Evolutionary conservation across 2,797 vertebrate genomes (phyloP).

Genomic region (Sphaeramia orbicularis): DNA sequence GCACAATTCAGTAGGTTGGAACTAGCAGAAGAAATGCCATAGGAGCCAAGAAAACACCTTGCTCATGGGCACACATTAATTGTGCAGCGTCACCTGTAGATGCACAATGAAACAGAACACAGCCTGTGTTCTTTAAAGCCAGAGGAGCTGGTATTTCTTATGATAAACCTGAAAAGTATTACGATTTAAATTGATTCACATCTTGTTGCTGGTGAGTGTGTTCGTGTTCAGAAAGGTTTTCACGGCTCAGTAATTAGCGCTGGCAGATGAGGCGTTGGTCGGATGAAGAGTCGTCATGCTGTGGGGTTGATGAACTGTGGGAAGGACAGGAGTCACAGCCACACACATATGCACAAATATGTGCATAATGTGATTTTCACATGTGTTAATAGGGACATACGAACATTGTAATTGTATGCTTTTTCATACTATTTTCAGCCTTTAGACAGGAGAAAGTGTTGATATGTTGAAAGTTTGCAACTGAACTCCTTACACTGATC

Average conservation of each 20-base stretch:
- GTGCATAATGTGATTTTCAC: constrained; percentile 64
- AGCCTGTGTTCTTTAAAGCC: neutral
- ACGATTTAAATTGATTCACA: constrained; percentile 20
- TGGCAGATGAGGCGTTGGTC: constrained; percentile 97
- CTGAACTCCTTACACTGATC: constrained; percentile 2
- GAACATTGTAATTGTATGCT: constrained; percentile 25
- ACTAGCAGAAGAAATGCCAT: neutral
- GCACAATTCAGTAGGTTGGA: neutral
- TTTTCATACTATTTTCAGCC: constrained; percentile 18
- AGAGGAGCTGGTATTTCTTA: neutral
- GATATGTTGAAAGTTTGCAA: constrained; percentile 15
- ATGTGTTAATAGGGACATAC: constrained; percentile 55
- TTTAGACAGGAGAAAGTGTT: neutral
- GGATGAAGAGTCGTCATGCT: constrained; percentile 91
- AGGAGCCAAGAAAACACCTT: constrained; percentile 20
- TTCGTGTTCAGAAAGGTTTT: constrained; percentile 62
- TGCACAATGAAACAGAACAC: neutral
- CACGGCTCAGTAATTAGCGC: constrained; percentile 85
- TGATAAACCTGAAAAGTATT: neutral
- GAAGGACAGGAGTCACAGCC: constrained; percentile 94
- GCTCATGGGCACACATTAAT: constrained; percentile 23
- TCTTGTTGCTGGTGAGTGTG: constrained; percentile 39
- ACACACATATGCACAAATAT: constrained; percentile 79
- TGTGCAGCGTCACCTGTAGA: constrained; percentile 31
- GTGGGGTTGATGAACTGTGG: constrained; percentile 99